These are phyloP conservation scores for Acrocyrtus sp. DNA, from an alignment of 2,888 invertebrate genomes.

Conservation along the genomic window DNA sequence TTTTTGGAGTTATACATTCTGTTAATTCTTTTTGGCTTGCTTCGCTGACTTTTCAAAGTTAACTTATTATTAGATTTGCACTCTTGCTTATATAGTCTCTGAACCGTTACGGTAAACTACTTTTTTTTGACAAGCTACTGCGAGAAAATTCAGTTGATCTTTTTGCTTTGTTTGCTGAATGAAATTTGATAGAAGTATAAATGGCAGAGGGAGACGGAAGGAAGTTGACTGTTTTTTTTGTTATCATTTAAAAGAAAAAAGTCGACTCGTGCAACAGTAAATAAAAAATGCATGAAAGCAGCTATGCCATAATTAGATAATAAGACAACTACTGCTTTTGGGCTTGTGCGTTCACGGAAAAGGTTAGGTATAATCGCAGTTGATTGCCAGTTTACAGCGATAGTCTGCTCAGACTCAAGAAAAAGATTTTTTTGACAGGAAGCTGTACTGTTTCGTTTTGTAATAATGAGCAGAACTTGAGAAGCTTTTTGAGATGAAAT, in stretches of 20 bases:
- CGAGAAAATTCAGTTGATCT: neutral
- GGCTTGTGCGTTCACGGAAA: neutral
- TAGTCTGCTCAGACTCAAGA: no score
- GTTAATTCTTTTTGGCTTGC: constrained; percentile 17
- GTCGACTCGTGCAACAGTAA: no score
- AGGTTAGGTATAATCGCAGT: neutral
- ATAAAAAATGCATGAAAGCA: neutral
- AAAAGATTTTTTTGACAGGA: neutral
- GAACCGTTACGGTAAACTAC: constrained; percentile 14
- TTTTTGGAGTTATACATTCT: no score
- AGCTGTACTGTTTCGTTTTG: no score
- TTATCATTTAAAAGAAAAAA: no score
- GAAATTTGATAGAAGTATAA: neutral
- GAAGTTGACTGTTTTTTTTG: constrained; percentile 7
- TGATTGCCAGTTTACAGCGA: neutral
- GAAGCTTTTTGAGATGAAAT: neutral
- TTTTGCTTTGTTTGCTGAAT: neutral
- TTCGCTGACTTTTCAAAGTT: constrained; percentile 24
- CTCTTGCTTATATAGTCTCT: neutral
- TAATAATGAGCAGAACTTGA: no score
- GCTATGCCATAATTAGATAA: neutral
- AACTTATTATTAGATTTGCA: neutral
- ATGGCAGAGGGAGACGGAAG: constrained; percentile 14
- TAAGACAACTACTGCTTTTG: neutral
- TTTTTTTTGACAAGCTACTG: neutral